phyloP scores from a whole-genome alignment of 2,888 invertebrate genomes.

The Apomyelois bistriatella region DNA sequence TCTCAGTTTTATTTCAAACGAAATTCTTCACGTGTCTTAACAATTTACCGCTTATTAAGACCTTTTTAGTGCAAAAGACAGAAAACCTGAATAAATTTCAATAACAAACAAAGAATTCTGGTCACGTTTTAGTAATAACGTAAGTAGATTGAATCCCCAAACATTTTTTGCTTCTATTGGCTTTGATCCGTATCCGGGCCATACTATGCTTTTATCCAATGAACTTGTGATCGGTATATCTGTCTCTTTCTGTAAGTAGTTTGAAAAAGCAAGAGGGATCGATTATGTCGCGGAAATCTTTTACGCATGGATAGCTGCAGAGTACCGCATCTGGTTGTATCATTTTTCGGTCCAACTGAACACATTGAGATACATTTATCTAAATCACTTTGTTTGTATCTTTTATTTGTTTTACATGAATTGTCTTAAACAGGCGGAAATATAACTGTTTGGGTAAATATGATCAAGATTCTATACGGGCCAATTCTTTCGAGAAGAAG shows the following conservation, averaged over 20 bases:
- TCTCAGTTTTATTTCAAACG: slow-evolving; percentile 15
- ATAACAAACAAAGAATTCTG: slow-evolving; percentile 47
- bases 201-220: slow-evolving; percentile 33
- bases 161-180: slow-evolving; percentile 55
- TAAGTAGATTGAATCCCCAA: slow-evolving; percentile 61
- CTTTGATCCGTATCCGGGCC: slow-evolving; percentile 47
- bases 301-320: slow-evolving; percentile 24
- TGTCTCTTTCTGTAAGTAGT: slow-evolving; percentile 27
- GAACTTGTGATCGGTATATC: slow-evolving; percentile 27
- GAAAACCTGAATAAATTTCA: slow-evolving; percentile 50
- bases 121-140: slow-evolving; percentile 58
- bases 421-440: slow-evolving; percentile 15
- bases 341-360: slow-evolving; percentile 40
- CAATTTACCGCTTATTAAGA: slow-evolving; percentile 39
- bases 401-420: slow-evolving; percentile 23
- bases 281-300: slow-evolving; percentile 25
- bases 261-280: slow-evolving; percentile 20
- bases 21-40: slow-evolving; percentile 26
- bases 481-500: slow-evolving; percentile 7
- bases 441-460: slow-evolving; percentile 4
- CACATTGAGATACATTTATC: slow-evolving; percentile 30
- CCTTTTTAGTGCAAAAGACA: slow-evolving; percentile 32
- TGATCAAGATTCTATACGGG: not conserved
- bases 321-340: slow-evolving; percentile 31
- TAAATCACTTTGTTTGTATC: slow-evolving; percentile 27